Base-by-base conservation (phyloP, 2,888 invertebrate genomes). In the Andricus curvator region DNA sequence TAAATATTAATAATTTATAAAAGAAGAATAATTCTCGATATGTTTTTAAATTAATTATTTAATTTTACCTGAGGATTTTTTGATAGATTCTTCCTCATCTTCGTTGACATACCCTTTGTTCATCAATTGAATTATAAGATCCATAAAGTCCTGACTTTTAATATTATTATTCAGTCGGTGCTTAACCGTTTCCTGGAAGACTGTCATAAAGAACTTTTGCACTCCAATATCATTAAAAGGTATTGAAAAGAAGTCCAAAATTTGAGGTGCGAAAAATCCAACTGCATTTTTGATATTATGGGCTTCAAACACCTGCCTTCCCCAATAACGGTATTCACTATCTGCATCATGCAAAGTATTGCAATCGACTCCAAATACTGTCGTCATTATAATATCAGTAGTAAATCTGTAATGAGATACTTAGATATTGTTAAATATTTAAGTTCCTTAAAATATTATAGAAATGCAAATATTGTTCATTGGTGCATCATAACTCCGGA, bases 141-240 rank as follows among this genome's bases (percentile, higher is more conserved):
- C 87, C 68, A 91, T 81, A 67, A 91, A 90, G 78, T 91, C 91
- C 4, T 87, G 86, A 22, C 83, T 85, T 56, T 64, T 41, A 9
- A 89, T 82, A 44, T 88, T 88, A 68, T 86, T 87, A 8, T 84
- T 81, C 77, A 88, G 85, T 68, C 92, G 84, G 44, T 87, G 84
- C 13, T 86, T 82, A 20, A 92, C 84, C 2, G 90, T 87, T 6
- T 89, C 86, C 64, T 87, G 85, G 9, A 91, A 88, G 8, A 89
- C 81, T 77, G 85, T 83, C 2, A 85, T 81, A 81, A 93, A 92
- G 82, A 92, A 93, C 2, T 87, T 80, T 20, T 84, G 80, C 22
- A 88, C 82, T n/a, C 80, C 85, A 22, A 77, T 33, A 9, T 85
- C 82, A 17, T 80, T 82, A 9, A 81, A 83, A 8, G 83, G 81